phyloP scores from a whole-genome alignment of 2,113 vertebrate genomes.

The Corythaixoides concolor region DNA sequence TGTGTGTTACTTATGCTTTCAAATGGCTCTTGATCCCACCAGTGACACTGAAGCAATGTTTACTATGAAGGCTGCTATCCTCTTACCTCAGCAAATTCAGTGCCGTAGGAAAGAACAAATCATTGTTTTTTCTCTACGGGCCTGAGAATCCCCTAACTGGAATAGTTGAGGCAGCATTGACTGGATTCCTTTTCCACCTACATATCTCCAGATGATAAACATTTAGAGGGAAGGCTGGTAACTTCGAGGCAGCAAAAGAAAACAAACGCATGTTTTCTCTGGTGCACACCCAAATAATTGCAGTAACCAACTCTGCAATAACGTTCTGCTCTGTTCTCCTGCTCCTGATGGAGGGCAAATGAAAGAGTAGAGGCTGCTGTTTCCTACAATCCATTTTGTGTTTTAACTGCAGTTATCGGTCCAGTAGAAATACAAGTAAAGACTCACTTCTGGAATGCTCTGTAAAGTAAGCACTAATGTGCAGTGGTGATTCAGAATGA shows the following conservation, averaged over 20 bases:
- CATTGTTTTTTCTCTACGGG: background rate
- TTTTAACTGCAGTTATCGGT: background rate
- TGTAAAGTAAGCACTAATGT: background rate
- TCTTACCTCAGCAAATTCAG: constrained; percentile 48
- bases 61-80: background rate
- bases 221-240: background rate
- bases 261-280: background rate
- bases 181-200: constrained; percentile 64
- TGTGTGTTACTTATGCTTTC: background rate
- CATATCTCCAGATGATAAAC: constrained; percentile 25
- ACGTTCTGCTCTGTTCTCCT: background rate
- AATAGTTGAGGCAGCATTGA: constrained; percentile 19
- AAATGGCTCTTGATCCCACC: background rate
- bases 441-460: background rate
- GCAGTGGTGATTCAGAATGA: background rate
- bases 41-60: constrained; percentile 4
- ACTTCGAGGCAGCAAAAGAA: constrained; percentile 1
- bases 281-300: background rate
- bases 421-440: background rate
- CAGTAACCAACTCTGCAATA: background rate
- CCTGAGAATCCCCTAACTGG: background rate
- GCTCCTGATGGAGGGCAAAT: background rate
- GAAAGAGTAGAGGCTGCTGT: background rate
- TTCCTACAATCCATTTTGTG: background rate
- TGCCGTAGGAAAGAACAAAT: background rate